Percentiles rank a stretch among this genome's conserved stretches.
These are phyloP conservation scores for Ecdyonurus torrentis DNA, from an alignment of 2,888 invertebrate species.

Conservation along the genomic window DNA sequence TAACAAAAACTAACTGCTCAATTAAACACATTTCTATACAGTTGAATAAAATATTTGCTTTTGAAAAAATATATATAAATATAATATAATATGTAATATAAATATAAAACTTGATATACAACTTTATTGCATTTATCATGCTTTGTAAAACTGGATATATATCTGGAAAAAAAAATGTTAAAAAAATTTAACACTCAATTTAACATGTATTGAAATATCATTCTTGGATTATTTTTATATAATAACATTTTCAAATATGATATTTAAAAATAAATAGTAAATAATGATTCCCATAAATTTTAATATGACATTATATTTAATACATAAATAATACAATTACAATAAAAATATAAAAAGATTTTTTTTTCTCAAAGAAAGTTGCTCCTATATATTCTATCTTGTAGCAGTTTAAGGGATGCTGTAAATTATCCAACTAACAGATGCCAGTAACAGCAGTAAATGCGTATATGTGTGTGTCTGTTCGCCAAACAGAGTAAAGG, in stretches of 20 bases:
- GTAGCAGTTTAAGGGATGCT: neutral
- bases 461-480: neutral
- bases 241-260: neutral
- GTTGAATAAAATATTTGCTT: no score
- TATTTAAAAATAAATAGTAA: neutral
- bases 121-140: neutral
- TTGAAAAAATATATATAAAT: no score
- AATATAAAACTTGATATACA: neutral
- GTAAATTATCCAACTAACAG: neutral
- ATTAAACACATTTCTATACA: neutral
- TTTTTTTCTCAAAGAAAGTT: no score
- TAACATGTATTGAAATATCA: neutral
- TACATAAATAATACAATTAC: neutral
- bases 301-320: neutral
- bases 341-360: neutral
- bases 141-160: neutral
- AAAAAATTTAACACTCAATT: neutral
- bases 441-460: neutral
- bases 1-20: neutral
- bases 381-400: neutral
- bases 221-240: neutral
- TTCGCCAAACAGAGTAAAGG: neutral
- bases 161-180: neutral
- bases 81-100: no score
- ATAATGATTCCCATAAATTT: neutral